phyloP scores from a whole-genome alignment of 2,888 invertebrate genomes.

The Tetheella fluctuosa region DNA sequence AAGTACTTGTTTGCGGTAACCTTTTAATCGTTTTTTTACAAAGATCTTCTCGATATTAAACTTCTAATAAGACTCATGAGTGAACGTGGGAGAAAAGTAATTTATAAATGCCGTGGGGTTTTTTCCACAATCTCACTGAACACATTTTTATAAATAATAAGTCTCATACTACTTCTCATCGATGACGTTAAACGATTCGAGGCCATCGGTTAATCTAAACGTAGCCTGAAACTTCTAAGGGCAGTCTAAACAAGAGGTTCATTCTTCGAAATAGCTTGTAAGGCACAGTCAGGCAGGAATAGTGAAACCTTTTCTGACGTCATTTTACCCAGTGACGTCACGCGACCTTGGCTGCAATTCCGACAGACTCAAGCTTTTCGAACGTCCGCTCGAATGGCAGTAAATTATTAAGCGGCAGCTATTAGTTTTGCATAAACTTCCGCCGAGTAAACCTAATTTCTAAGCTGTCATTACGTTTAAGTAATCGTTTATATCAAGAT shows the following conservation, averaged over 20 bases:
- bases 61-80: too few relatives aligned
- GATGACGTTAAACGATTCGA: background rate
- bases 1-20: too few relatives aligned
- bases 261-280: constrained; percentile 28
- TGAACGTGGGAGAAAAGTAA: background rate
- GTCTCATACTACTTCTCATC: background rate
- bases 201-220: background rate
- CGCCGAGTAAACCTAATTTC: constrained; percentile 8
- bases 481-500: too few relatives aligned
- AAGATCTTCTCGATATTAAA: too few relatives aligned
- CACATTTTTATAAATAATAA: background rate
- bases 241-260: constrained; percentile 19
- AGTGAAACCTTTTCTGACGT: constrained; percentile 31
- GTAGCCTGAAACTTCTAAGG: background rate
- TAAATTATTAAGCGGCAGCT: constrained; percentile 22
- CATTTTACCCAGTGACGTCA: constrained; percentile 44
- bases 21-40: too few relatives aligned
- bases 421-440: constrained; percentile 15
- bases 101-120: background rate
- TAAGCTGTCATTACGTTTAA: background rate
- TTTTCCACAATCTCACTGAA: background rate
- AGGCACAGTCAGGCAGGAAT: constrained; percentile 9
- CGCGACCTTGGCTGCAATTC: constrained; percentile 43
- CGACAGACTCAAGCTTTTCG: constrained; percentile 23
- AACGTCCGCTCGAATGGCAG: constrained; percentile 20